A percentile compares a stretch with the other conserved stretches of the same genome.
Conservation (phyloP, 2,797 vertebrate genomes). For the Epinephelus coioides region DNA sequence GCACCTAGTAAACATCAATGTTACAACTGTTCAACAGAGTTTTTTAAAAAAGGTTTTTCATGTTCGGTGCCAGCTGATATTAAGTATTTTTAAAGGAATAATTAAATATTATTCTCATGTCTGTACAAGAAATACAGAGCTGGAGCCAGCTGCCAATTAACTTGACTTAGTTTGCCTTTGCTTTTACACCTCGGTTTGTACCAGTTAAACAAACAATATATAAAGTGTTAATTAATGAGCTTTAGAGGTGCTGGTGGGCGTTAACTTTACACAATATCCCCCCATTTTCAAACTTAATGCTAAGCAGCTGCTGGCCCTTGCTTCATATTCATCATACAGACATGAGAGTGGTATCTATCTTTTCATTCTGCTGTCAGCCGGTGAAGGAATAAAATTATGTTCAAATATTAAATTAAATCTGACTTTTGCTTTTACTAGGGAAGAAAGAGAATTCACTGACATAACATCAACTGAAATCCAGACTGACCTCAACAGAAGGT, state of each 20-base stretch:
- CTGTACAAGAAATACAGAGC: neutral
- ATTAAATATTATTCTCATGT: neutral
- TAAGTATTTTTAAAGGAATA: neutral
- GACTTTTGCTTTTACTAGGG: neutral
- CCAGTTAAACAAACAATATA: too few species aligned
- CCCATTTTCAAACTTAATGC: neutral
- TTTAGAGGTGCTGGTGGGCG: neutral
- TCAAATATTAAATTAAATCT: neutral
- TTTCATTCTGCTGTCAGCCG: neutral
- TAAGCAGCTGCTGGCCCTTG: neutral
- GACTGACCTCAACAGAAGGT: neutral
- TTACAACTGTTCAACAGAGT: neutral
- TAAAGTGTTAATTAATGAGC: neutral
- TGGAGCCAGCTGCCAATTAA: neutral
- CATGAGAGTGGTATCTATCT: neutral
- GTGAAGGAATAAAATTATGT: neutral
- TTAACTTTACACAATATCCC: neutral
- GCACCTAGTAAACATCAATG: neutral
- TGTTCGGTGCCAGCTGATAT: neutral
- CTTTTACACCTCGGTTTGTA: neutral
- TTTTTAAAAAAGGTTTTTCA: too few species aligned
- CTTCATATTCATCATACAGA: neutral
- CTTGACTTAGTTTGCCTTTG: neutral
- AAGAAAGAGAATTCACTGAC: neutral
- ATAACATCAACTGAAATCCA: neutral